Conservation (phyloP, 2,113 vertebrate genomes). For the Puffinus mauretanicus region DNA sequence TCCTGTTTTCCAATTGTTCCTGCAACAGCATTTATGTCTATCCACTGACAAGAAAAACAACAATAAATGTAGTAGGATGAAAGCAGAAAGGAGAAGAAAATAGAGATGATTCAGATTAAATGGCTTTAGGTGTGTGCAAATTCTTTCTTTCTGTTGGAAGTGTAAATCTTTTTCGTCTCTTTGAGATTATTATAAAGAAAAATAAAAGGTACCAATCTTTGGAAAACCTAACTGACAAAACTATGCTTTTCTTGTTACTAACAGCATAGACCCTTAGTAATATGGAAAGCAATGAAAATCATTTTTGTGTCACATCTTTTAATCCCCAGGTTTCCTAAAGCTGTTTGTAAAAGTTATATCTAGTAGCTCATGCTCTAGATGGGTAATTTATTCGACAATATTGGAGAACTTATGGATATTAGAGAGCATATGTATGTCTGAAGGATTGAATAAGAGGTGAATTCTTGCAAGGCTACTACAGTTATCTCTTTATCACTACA, state of each 20-base stretch:
- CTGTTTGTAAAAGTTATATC: neutral
- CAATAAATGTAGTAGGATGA: slow-evolving; percentile 17
- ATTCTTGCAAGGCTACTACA: neutral
- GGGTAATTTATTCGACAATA: neutral
- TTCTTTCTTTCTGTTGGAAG: neutral
- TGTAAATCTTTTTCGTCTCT: neutral
- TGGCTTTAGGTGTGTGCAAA: neutral
- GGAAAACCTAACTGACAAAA: neutral
- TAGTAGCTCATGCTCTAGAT: neutral
- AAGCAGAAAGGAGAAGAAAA: slow-evolving; percentile 39
- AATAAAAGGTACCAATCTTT: slow-evolving; percentile 4
- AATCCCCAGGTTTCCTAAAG: neutral
- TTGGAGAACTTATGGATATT: neutral
- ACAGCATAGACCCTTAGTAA: neutral
- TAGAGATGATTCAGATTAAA: slow-evolving; percentile 29
- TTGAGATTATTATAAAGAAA: slow-evolving; percentile 6
- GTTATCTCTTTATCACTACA: neutral
- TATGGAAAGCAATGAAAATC: neutral
- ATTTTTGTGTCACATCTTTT: neutral
- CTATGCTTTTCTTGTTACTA: neutral
- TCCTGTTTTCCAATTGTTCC: slow-evolving; percentile 68
- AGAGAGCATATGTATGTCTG: neutral
- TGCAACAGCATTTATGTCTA: slow-evolving; percentile 43
- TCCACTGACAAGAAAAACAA: slow-evolving; percentile 17
- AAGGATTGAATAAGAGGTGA: neutral